A percentile compares a stretch with the other conserved stretches of the same genome.
phyloP scores from a whole-genome alignment of 2,888 invertebrate genomes.

The Drosophila buzzatii region DNA sequence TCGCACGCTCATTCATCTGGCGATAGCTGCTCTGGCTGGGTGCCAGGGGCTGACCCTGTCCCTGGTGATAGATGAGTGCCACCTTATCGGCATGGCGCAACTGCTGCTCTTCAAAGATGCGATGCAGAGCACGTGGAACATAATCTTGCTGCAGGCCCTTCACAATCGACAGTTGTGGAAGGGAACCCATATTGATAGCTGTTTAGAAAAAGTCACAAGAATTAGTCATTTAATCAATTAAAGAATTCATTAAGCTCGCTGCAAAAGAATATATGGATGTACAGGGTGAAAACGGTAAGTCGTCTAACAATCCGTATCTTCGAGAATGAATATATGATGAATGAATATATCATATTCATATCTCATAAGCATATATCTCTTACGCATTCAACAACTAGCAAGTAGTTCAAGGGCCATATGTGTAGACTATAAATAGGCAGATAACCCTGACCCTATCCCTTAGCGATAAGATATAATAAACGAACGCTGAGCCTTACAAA shows the following conservation, averaged over 20 bases:
- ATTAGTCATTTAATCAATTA: not conserved
- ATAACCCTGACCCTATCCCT: too few species aligned
- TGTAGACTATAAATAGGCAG: too few species aligned
- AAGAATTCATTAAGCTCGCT: not conserved
- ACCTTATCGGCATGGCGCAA: constrained; percentile 86
- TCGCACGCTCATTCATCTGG: constrained; percentile 85
- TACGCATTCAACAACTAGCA: too few species aligned
- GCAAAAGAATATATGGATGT: not conserved
- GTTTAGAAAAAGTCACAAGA: not conserved
- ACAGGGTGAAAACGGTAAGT: too few species aligned
- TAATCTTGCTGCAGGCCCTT: constrained; percentile 87
- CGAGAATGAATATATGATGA: too few species aligned
- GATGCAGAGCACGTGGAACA: constrained; percentile 86
- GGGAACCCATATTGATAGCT: constrained; percentile 88
- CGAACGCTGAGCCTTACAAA: too few species aligned
- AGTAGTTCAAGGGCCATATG: too few species aligned
- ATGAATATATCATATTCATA: too few species aligned
- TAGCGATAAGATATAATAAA: too few species aligned
- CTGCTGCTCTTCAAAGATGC: constrained; percentile 87
- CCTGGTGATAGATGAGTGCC: constrained; percentile 88
- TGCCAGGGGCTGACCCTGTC: constrained; percentile 38
- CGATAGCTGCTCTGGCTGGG: constrained; percentile 83
- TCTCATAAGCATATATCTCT: too few species aligned
- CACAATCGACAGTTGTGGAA: constrained; percentile 90
- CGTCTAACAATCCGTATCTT: too few species aligned